Percentiles rank a stretch among this genome's conserved stretches.
Evolutionary conservation across 1,140 invertebrate species (phyloP).

Genomic region (Lamellibrachia luymesi): DNA sequence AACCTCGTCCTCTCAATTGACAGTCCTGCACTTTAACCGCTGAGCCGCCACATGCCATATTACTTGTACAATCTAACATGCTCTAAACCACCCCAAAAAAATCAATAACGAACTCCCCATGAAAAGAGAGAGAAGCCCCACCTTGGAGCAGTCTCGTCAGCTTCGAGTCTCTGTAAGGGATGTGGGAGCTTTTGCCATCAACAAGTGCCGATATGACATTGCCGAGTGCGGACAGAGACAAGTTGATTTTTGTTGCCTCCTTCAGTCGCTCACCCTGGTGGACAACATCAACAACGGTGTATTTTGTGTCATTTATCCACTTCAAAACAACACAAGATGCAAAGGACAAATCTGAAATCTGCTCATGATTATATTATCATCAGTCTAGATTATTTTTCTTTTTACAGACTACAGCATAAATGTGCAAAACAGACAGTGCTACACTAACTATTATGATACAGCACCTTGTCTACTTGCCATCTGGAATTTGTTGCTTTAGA

Average conservation of each 20-base stretch:
- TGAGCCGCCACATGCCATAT: too few relatives aligned
- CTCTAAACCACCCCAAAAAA: background rate
- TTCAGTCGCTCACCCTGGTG: constrained; percentile 77
- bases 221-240: constrained; percentile 88
- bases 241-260: constrained; percentile 94
- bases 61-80: too few relatives aligned
- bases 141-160: constrained; percentile 84
- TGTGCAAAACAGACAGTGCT: too few relatives aligned
- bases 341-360: background rate
- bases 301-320: background rate
- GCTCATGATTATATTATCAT: background rate
- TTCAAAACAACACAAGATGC: too few relatives aligned
- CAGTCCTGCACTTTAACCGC: too few relatives aligned
- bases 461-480: too few relatives aligned
- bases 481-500: too few relatives aligned
- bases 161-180: constrained; percentile 93
- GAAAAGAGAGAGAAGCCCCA: constrained; percentile 30
- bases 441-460: too few relatives aligned
- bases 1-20: too few relatives aligned
- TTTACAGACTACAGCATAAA: too few relatives aligned
- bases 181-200: constrained; percentile 66
- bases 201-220: constrained; percentile 95
- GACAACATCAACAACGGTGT: background rate
- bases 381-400: too few relatives aligned
- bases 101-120: background rate